Conservation (phyloP, 2,888 invertebrate genomes). For the Volucella inanis region DNA sequence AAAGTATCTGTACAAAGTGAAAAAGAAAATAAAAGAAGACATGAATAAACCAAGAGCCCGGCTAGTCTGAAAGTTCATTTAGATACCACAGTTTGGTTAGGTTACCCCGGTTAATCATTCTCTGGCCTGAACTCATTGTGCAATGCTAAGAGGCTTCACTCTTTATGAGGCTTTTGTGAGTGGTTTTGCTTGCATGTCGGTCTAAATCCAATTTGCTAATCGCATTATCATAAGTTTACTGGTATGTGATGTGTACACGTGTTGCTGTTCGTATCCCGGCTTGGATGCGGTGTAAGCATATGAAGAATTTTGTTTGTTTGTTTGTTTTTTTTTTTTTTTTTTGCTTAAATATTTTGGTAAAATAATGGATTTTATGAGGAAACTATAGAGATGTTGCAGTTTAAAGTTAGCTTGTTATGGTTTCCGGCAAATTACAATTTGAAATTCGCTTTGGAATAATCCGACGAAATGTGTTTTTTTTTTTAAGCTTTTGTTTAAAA, state of each 20-base stretch:
- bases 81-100: background rate
- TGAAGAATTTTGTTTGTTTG: too few relatives aligned
- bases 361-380: too few relatives aligned
- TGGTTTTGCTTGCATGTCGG: constrained; percentile 18
- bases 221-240: constrained; percentile 31
- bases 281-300: too few relatives aligned
- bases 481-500: too few relatives aligned
- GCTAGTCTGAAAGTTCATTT: constrained; percentile 16
- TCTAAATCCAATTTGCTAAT: constrained; percentile 36
- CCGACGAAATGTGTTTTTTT: too few relatives aligned
- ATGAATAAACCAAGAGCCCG: constrained; percentile 6
- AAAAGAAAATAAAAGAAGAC: background rate
- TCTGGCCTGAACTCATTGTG: constrained; percentile 40
- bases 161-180: constrained; percentile 41
- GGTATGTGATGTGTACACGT: background rate
- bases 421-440: too few relatives aligned
- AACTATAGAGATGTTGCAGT: too few relatives aligned
- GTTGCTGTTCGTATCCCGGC: background rate
- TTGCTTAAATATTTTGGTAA: too few relatives aligned
- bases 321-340: too few relatives aligned
- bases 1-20: background rate
- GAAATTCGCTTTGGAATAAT: too few relatives aligned
- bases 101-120: constrained; percentile 40
- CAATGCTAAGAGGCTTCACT: constrained; percentile 29
- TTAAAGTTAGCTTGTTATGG: too few relatives aligned